Conservation (phyloP, 2,797 vertebrate species). For the Tinamus major region DNA sequence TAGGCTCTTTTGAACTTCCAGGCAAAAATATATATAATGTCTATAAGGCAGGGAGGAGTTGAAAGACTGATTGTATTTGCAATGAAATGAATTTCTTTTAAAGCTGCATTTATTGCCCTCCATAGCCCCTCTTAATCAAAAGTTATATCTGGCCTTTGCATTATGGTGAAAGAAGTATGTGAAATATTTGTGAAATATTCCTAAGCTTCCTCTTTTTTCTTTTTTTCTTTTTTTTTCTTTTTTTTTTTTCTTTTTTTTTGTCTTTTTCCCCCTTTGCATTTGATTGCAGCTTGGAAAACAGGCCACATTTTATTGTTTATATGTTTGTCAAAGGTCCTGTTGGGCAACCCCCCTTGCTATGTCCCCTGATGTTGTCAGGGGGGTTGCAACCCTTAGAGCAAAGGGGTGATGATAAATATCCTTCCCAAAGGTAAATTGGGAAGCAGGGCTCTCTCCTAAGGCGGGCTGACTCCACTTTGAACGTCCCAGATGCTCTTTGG, state of each 20-base stretch:
- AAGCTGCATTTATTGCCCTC: conserved; percentile 59
- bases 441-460: background rate
- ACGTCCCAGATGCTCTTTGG: background rate
- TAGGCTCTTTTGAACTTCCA: background rate
- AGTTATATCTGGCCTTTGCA: conserved; percentile 58
- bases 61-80: conserved; percentile 42
- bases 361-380: accelerated
- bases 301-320: conserved; percentile 7
- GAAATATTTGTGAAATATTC: conserved; percentile 71
- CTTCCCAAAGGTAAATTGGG: background rate
- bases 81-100: conserved; percentile 58
- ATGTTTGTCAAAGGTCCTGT: background rate
- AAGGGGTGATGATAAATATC: accelerated
- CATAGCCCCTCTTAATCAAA: conserved; percentile 56
- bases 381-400: background rate
- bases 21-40: background rate
- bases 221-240: background rate
- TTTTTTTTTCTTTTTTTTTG: background rate
- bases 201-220: background rate
- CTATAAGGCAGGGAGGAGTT: background rate
- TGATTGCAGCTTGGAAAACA: conserved; percentile 12
- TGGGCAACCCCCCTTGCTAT: accelerated
- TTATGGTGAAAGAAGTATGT: conserved; percentile 56
- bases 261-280: background rate
- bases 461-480: background rate